These are phyloP conservation scores for Corbicula japonica DNA, from an alignment of 2,888 invertebrate genomes.

Conservation along the genomic window DNA sequence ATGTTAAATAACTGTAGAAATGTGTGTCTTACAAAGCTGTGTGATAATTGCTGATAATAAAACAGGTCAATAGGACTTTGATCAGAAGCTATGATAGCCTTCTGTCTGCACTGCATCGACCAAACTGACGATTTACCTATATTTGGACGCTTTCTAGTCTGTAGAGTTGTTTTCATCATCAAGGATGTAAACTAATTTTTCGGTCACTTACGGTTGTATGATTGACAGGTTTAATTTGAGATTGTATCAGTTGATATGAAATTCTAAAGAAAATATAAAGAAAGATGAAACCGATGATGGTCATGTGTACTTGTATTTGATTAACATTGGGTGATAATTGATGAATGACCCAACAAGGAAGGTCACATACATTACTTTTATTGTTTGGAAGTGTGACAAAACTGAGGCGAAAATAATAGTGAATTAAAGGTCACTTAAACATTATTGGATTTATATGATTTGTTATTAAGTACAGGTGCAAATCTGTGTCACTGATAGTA, in stretches of 20 bases:
- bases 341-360: background rate
- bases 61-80: slow-evolving; percentile 16
- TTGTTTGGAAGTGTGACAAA: slow-evolving; percentile 21
- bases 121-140: slow-evolving; percentile 5
- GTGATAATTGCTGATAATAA: too few species aligned
- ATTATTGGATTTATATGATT: slow-evolving; percentile 12
- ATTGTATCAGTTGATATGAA: slow-evolving; percentile 11
- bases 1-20: too few species aligned
- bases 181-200: background rate
- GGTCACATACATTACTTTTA: background rate
- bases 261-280: slow-evolving; percentile 3
- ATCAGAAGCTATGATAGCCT: background rate
- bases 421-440: background rate
- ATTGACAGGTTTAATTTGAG: slow-evolving; percentile 15
- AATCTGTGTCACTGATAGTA: slow-evolving; percentile 2
- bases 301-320: background rate
- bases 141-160: background rate
- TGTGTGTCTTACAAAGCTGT: too few species aligned
- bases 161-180: background rate
- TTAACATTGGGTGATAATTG: slow-evolving; percentile 1
- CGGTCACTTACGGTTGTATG: background rate
- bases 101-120: background rate
- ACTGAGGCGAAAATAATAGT: slow-evolving; percentile 6
- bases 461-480: slow-evolving; percentile 2
- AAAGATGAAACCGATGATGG: too few species aligned